Evolutionary conservation across 1,140 invertebrate species (phyloP).

Genomic region (Neuroterus valhalla): DNA sequence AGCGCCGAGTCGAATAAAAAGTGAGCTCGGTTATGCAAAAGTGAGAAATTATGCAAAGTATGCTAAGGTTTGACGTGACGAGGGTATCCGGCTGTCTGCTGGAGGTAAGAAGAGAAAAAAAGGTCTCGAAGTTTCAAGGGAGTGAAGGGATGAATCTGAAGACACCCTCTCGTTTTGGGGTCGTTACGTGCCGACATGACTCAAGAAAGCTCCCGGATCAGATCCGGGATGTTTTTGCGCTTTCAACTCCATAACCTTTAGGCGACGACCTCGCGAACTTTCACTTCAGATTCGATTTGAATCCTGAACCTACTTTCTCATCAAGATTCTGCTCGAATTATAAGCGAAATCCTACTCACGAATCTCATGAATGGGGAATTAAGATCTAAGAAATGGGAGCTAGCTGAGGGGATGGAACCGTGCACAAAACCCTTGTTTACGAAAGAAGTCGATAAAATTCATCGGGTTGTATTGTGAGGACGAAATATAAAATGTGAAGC

Average conservation of each 20-base stretch:
- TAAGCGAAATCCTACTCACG: conserved; percentile 1
- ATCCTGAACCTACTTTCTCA: conserved; percentile 8
- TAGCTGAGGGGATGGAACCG: background rate
- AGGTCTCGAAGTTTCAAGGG: conserved; percentile 18
- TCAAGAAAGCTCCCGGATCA: background rate
- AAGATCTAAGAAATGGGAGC: background rate
- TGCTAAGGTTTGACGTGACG: conserved; percentile 57
- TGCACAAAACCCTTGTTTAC: conserved; percentile 4
- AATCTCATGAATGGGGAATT: conserved; percentile 26
- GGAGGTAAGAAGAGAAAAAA: conserved; percentile 26
- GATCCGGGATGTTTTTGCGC: background rate
- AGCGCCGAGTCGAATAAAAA: conserved; percentile 35
- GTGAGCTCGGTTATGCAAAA: conserved; percentile 56
- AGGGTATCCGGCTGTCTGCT: conserved; percentile 28
- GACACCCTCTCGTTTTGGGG: conserved; percentile 9
- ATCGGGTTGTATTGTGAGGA: background rate
- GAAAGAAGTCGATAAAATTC: conserved; percentile 11
- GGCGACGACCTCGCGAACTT: background rate
- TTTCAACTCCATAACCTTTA: no score
- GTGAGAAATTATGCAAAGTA: conserved; percentile 65
- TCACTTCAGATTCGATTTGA: conserved; percentile 8
- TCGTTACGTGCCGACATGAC: background rate
- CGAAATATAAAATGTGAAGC: background rate
- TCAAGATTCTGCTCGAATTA: conserved; percentile 13
- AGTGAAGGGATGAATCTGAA: background rate